Conservation (phyloP, 1,140 invertebrate genomes). For the Drosophila quadrilineata region DNA sequence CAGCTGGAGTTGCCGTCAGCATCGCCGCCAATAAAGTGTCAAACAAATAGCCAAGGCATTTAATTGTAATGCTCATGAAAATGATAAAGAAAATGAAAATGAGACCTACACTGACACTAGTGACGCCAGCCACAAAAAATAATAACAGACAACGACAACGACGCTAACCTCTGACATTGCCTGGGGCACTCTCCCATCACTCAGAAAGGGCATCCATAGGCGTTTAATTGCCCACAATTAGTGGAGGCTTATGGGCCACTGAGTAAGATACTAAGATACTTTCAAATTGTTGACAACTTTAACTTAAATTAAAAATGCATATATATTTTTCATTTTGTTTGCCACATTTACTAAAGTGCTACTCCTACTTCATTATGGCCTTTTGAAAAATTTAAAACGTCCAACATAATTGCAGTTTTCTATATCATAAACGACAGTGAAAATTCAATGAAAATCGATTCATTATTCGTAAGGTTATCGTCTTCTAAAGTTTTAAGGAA, state of each 20-base stretch:
- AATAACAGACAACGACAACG: not conserved
- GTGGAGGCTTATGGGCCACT: slow-evolving; percentile 42
- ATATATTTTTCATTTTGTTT: no score
- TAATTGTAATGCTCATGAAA: slow-evolving; percentile 66
- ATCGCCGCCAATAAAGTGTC: slow-evolving; percentile 65
- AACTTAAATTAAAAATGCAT: no score
- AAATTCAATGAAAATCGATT: no score
- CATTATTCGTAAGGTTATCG: no score
- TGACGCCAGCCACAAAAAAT: slow-evolving; percentile 36
- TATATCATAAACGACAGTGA: no score
- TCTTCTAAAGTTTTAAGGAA: no score
- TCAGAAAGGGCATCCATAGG: slow-evolving; percentile 47
- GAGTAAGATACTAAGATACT: no score
- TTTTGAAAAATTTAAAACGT: no score
- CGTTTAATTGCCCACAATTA: slow-evolving; percentile 72
- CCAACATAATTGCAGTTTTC: no score
- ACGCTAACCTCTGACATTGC: slow-evolving; percentile 30
- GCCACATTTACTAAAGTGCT: no score
- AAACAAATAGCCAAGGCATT: slow-evolving; percentile 71
- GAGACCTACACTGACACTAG: slow-evolving; percentile 9
- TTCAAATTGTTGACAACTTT: no score
- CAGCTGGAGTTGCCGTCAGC: not conserved
- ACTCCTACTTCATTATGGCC: no score
- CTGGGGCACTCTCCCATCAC: slow-evolving; percentile 15
- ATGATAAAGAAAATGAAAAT: slow-evolving; percentile 21